Conservation (phyloP, 35 echinoderm and acorn worm genomes). For the Patiria miniata region DNA sequence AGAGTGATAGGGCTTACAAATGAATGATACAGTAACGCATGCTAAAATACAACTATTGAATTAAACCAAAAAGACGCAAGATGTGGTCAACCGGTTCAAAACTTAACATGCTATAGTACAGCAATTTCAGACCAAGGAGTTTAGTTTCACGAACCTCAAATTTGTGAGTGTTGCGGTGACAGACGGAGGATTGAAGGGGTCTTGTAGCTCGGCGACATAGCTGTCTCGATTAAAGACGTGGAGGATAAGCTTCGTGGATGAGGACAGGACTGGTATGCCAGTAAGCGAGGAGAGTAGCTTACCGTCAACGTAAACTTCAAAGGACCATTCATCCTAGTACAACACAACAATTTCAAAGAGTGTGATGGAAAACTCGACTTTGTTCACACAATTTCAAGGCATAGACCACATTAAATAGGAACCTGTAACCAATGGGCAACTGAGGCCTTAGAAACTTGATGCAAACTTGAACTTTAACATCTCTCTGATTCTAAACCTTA, state of each 20-base stretch:
- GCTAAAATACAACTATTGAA: neutral
- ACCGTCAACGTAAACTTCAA: slow-evolving; percentile 32
- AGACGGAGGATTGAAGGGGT: slow-evolving; percentile 26
- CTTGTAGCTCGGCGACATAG: slow-evolving; percentile 19
- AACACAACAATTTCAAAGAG: neutral
- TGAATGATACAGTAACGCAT: neutral
- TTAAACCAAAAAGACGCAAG: neutral
- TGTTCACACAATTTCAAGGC: neutral
- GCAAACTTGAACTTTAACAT: neutral
- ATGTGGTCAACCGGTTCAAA: neutral
- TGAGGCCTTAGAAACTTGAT: neutral
- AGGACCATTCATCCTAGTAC: slow-evolving; percentile 25
- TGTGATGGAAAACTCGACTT: no score
- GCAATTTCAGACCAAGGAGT: no score
- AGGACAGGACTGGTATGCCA: slow-evolving; percentile 11
- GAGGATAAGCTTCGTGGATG: slow-evolving; percentile 40
- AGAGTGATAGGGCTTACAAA: neutral
- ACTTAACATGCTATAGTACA: no score
- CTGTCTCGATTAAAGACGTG: slow-evolving; percentile 43
- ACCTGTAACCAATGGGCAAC: neutral
- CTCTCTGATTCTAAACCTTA: neutral
- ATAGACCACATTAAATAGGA: neutral
- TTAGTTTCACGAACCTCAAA: slow-evolving; percentile 17
- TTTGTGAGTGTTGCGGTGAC: slow-evolving; percentile 1
- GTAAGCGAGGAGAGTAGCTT: slow-evolving; percentile 4